Percentiles rank a stretch among this genome's conserved stretches.
phyloP scores from a whole-genome alignment of 2,888 invertebrate species.

The Nephrotoma guestfalica region DNA sequence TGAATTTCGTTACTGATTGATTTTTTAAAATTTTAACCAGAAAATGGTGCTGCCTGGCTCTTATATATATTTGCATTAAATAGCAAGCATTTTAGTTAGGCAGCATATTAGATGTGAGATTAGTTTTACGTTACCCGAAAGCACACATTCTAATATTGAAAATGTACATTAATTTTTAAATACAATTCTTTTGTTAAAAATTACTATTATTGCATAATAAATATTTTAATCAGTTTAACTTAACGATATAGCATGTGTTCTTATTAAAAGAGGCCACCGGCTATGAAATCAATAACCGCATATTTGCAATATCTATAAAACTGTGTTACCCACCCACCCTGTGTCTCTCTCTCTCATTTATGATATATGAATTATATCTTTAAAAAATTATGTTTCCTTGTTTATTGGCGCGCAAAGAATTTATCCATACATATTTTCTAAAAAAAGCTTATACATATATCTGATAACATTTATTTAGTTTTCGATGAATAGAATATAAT shows the following conservation, averaged over 20 bases:
- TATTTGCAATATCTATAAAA: not conserved
- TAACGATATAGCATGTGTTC: not conserved
- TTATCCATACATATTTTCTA: not conserved
- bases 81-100: too few relatives aligned
- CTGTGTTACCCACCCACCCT: too few relatives aligned
- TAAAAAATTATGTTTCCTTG: not conserved
- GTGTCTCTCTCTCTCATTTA: not conserved
- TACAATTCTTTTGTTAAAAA: not conserved
- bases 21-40: too few relatives aligned
- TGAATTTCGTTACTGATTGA: too few relatives aligned
- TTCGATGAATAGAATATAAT: not conserved
- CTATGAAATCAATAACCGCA: not conserved
- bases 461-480: not conserved
- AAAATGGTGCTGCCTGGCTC: too few relatives aligned
- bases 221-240: not conserved
- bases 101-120: too few relatives aligned
- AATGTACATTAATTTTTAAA: too few relatives aligned
- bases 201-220: not conserved
- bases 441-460: not conserved
- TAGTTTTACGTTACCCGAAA: too few relatives aligned
- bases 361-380: not conserved
- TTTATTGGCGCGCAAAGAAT: not conserved
- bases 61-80: too few relatives aligned
- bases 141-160: too few relatives aligned
- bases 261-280: not conserved